Evolutionary conservation across 2,113 vertebrate genomes (phyloP).

Genomic region (Limanda limanda): DNA sequence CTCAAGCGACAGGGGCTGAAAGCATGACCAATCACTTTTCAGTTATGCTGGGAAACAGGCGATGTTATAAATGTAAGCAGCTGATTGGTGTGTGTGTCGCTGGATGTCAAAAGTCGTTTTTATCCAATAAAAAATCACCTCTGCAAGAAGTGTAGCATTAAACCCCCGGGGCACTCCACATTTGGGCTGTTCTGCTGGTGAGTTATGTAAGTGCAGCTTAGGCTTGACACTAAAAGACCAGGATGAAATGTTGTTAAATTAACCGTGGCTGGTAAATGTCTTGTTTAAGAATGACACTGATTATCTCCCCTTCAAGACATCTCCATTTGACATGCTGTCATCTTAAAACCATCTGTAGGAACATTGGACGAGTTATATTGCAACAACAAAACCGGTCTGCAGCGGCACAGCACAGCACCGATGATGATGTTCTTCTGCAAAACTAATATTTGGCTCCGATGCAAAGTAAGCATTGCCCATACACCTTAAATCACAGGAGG

Average conservation of each 20-base stretch:
- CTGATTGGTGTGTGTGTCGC: background rate
- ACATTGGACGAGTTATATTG: constrained; percentile 31
- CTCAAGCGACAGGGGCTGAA: background rate
- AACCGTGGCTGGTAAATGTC: constrained; percentile 30
- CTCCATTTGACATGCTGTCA: constrained; percentile 38
- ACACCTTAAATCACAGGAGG: constrained; percentile 43
- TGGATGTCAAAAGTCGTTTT: background rate
- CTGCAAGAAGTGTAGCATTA: background rate
- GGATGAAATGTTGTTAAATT: constrained; percentile 23
- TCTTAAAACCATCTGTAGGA: constrained; percentile 23
- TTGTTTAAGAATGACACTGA: constrained; percentile 21
- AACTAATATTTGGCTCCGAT: constrained; percentile 31
- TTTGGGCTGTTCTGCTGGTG: background rate
- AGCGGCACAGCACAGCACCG: background rate
- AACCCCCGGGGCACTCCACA: background rate
- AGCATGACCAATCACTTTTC: constrained; percentile 23
- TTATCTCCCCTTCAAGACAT: constrained; percentile 16
- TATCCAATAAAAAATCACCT: background rate
- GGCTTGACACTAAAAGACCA: constrained; percentile 4
- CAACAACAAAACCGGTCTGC: constrained; percentile 8
- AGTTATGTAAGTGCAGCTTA: background rate
- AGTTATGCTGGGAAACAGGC: constrained; percentile 8
- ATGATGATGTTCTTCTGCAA: constrained; percentile 17
- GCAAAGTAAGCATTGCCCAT: constrained; percentile 6
- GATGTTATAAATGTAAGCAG: constrained; percentile 8